Percentiles rank a stretch among this genome's conserved stretches.
Evolutionary conservation across 1,140 invertebrate species (phyloP).

Genomic region (Platyscapa corneri): DNA sequence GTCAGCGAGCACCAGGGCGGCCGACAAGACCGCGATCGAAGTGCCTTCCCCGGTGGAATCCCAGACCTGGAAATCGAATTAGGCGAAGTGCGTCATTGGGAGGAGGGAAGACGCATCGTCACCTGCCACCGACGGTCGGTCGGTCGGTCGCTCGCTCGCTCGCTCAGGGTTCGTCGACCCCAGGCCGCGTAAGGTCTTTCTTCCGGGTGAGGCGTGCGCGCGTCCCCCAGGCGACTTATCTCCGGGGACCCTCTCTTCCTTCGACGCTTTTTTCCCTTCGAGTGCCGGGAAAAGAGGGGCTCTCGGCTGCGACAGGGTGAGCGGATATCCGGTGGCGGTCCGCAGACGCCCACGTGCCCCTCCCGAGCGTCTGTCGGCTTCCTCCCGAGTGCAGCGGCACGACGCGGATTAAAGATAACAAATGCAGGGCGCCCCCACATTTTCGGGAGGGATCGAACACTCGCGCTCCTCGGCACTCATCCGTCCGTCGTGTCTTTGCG

Average conservation of each 20-base stretch:
- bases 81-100: neutral
- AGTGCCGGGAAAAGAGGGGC: neutral
- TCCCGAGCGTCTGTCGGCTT: neutral
- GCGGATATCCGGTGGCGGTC: constrained; percentile 54
- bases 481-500: neutral
- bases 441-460: neutral
- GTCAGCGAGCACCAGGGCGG: too few relatives aligned
- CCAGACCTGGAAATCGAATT: too few relatives aligned
- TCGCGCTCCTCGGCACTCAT: neutral
- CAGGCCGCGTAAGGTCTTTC: neutral
- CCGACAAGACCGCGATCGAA: too few relatives aligned
- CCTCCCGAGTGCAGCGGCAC: constrained; percentile 21
- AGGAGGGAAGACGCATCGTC: neutral
- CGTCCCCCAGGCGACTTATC: constrained; percentile 43
- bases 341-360: constrained; percentile 20
- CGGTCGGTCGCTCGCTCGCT: too few relatives aligned
- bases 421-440: constrained; percentile 15
- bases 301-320: constrained; percentile 39
- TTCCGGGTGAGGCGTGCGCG: constrained; percentile 35
- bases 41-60: too few relatives aligned
- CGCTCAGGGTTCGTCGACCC: constrained; percentile 44
- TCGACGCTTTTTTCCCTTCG: neutral
- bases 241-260: constrained; percentile 29
- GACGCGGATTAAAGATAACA: constrained; percentile 46
- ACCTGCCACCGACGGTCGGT: constrained; percentile 3